Evolutionary conservation across 2,797 vertebrate species (phyloP).

Genomic region (Tragelaphus eurycerus): DNA sequence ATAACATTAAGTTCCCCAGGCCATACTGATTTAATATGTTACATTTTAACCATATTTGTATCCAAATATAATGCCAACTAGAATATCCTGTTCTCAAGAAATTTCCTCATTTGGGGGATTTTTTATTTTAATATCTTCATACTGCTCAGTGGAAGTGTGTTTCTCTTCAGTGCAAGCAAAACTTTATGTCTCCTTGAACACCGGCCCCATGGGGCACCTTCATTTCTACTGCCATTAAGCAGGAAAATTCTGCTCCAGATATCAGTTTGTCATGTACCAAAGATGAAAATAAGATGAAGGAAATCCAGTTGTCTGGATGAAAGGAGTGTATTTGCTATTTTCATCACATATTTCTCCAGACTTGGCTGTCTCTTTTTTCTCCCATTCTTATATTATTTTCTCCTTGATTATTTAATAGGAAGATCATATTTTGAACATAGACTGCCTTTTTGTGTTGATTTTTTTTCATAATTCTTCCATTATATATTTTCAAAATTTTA

Average conservation of each 20-base stretch:
- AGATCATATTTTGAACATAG: background rate
- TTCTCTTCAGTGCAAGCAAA: background rate
- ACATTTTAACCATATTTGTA: background rate
- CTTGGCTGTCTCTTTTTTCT: background rate
- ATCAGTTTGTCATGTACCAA: background rate
- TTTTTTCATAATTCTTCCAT: background rate
- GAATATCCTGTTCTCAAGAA: background rate
- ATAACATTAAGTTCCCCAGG: background rate
- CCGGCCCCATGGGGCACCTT: background rate
- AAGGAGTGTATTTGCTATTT: background rate
- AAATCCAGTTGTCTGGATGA: background rate
- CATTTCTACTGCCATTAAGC: background rate
- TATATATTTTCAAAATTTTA: background rate
- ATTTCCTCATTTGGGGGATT: background rate
- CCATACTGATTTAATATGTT: background rate
- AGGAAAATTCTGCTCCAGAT: background rate
- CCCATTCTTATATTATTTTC: background rate
- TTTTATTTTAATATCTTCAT: background rate
- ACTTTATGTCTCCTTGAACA: background rate
- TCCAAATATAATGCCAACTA: background rate
- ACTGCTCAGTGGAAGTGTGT: background rate
- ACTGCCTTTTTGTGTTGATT: background rate
- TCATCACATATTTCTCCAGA: fast-evolving
- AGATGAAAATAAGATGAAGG: background rate
- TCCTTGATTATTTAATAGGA: background rate